Evolutionary conservation across 1,140 invertebrate genomes (phyloP).

Genomic region (Akabosia matsudoensis): DNA sequence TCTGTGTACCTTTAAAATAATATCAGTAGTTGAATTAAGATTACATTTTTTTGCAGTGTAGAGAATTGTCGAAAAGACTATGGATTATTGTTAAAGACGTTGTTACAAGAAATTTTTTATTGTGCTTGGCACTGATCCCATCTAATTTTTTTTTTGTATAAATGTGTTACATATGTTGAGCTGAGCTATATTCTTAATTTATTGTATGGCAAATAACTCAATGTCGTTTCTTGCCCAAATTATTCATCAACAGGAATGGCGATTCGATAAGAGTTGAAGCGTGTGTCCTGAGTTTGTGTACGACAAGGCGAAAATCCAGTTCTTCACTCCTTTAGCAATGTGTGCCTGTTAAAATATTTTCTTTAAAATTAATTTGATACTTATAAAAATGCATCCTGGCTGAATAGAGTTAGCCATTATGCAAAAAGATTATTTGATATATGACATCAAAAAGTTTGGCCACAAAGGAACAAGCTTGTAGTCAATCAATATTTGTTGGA

Average conservation of each 20-base stretch:
- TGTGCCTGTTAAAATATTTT: neutral
- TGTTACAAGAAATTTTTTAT: neutral
- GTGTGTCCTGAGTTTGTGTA: too few relatives aligned
- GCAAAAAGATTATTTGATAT: neutral
- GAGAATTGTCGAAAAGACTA: too few relatives aligned
- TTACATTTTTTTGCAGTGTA: too few relatives aligned
- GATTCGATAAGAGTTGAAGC: too few relatives aligned
- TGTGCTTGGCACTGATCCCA: neutral
- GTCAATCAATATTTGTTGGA: conserved; percentile 7
- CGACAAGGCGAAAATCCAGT: too few relatives aligned
- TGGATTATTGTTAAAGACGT: too few relatives aligned
- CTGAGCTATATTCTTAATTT: neutral
- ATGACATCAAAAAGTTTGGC: neutral
- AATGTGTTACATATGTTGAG: neutral
- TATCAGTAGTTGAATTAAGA: too few relatives aligned
- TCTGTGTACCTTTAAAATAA: too few relatives aligned
- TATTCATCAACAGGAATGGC: neutral
- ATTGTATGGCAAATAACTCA: conserved; percentile 17
- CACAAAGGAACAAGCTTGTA: neutral
- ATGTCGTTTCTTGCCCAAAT: neutral
- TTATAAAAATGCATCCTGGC: too few relatives aligned
- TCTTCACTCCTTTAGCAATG: neutral
- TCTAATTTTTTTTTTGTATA: neutral
- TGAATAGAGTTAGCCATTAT: neutral
- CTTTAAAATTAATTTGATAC: too few relatives aligned